Percentiles rank a stretch among this genome's conserved stretches.
phyloP scores from a whole-genome alignment of 2,797 vertebrate genomes.

The Bothrops alternatus region DNA sequence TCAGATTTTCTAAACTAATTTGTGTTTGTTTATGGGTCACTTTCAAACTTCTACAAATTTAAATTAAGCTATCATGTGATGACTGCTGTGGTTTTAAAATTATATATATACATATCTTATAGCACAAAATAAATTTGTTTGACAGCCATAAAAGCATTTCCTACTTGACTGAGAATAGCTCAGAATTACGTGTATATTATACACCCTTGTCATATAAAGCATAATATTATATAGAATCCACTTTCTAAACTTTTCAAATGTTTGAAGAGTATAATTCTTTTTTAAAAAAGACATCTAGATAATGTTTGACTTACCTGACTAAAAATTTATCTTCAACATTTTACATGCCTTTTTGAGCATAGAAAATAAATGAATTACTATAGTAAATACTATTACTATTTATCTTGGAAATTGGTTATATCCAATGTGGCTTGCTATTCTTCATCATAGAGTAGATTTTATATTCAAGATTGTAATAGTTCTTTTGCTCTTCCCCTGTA shows the following conservation, averaged over 20 bases:
- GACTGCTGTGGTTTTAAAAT: constrained; percentile 17
- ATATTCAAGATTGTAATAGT: background rate
- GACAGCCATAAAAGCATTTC: constrained; percentile 46
- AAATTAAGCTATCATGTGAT: background rate
- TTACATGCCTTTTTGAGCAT: background rate
- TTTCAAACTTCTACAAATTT: constrained; percentile 21
- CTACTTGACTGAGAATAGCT: constrained; percentile 46
- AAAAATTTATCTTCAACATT: constrained; percentile 16
- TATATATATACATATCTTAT: constrained; percentile 19
- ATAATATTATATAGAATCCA: constrained; percentile 43
- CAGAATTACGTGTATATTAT: constrained; percentile 45
- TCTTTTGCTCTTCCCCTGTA: background rate
- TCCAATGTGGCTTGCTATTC: background rate
- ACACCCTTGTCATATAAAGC: constrained; percentile 32
- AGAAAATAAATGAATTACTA: constrained; percentile 9
- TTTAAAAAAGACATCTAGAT: background rate
- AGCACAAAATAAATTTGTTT: constrained; percentile 47
- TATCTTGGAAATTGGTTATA: background rate
- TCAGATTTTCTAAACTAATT: background rate
- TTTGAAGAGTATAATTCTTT: constrained; percentile 21
- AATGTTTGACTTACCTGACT: constrained; percentile 15
- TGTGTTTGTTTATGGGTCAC: background rate
- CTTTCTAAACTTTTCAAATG: constrained; percentile 45
- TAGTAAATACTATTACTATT: background rate
- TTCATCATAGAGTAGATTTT: constrained; percentile 22